Conservation (phyloP, 2,888 invertebrate genomes). For the Autographa gamma region DNA sequence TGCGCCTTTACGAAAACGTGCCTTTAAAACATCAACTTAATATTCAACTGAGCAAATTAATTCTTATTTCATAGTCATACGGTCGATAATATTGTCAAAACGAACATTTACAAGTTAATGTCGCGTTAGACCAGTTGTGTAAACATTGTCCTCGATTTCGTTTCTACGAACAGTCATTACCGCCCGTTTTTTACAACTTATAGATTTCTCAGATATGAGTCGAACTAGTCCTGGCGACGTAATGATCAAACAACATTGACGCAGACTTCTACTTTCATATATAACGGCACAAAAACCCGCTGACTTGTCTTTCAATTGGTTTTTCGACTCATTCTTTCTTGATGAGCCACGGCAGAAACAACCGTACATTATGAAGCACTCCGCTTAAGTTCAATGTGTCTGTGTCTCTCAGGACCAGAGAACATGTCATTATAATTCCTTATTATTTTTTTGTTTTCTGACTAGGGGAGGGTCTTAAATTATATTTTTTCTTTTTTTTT, state of each 20-base stretch:
- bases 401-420: conserved; percentile 56
- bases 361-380: conserved; percentile 67
- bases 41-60: conserved; percentile 16
- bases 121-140: conserved; percentile 52
- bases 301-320: conserved; percentile 54
- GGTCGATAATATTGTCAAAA: conserved; percentile 40
- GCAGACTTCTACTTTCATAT: conserved; percentile 70
- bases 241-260: conserved; percentile 60
- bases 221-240: conserved; percentile 56
- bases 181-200: conserved; percentile 26
- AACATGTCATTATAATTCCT: conserved; percentile 56
- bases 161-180: conserved; percentile 40
- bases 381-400: conserved; percentile 65
- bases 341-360: conserved; percentile 62
- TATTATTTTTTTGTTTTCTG: conserved; percentile 62
- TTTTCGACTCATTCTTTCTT: conserved; percentile 66
- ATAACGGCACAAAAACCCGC: conserved; percentile 66
- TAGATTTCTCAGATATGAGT: conserved; percentile 41
- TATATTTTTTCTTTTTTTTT: conserved; percentile 85
- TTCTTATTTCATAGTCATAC: conserved; percentile 24
- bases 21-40: conserved; percentile 26
- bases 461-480: conserved; percentile 62
- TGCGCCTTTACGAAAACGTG: conserved; percentile 9
- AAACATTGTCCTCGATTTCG: conserved; percentile 52
- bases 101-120: conserved; percentile 41